Base-by-base conservation (phyloP, 2,888 invertebrate genomes). In the Rhyacophila evoluta region DNA sequence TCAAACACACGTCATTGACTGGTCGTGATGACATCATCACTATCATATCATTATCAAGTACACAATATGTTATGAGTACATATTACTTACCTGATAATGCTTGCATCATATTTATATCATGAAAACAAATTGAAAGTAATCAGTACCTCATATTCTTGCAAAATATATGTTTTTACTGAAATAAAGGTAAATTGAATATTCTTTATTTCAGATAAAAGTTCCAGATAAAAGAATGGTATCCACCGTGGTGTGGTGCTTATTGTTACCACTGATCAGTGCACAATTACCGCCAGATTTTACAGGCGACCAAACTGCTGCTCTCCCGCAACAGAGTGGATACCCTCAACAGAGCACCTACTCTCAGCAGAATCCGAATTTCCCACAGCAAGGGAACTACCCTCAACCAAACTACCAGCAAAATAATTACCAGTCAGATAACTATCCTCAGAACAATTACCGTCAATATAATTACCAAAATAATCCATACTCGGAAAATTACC, bases 341-440 rank as follows among this genome's bases (percentile, higher is more conserved):
- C 75, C 78, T 15, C 74, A 78, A 33, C 80, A 80, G 33, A 67
- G 38, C 38, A 68, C 10, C 25, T 76, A 73, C 25, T 70, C 72
- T 5, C 76, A 76, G 15, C 29, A 33, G 29, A 33, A 6, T 33
- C 29, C 29, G 15, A 55, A 55, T 55, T 55, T 19, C 8, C 41
- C 41, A 3, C 74, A 67, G 67, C 12, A n/a, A 4, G n/a, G 25
- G 33, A 75, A 68, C 28, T 79, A 79, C 33, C 70, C 74, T 5
- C 77, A 79, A 15, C 10, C 29, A 11, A 71, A 36, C 68, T 80
- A 80, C 15, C 75, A 38, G 11, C 81, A 74, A 25, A 67, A 12
- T 33, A 69, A 33, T 38, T 79, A 79, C 68, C 76, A 69, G n/a
- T 77, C 73, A 71, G n/a, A 19, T 10, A 77, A 70, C 36, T 79